These are phyloP conservation scores for Pteronura brasiliensis DNA, from an alignment of 2,113 vertebrate species.

Conservation along the genomic window DNA sequence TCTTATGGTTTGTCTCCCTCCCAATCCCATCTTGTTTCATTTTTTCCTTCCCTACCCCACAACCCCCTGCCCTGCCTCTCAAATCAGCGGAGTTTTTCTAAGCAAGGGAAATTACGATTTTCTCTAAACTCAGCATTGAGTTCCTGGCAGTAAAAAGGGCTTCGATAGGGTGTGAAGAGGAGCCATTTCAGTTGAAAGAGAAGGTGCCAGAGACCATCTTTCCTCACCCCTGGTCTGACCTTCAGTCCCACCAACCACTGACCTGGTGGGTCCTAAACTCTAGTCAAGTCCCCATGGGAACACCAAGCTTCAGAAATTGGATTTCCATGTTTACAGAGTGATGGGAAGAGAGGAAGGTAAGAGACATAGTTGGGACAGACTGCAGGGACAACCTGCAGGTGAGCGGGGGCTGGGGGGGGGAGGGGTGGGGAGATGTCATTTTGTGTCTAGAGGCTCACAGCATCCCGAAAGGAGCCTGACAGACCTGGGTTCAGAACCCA, in stretches of 20 bases:
- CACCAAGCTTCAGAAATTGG: not conserved
- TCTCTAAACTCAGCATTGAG: not conserved
- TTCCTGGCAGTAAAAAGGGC: not conserved
- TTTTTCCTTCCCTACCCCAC: too few relatives aligned
- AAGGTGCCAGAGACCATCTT: too few relatives aligned
- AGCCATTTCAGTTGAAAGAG: not conserved
- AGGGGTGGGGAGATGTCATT: not conserved
- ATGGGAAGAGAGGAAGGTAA: not conserved
- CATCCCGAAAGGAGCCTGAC: not conserved
- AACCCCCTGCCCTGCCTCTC: too few relatives aligned
- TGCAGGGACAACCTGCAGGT: not conserved
- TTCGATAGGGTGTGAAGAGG: not conserved
- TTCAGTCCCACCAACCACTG: not conserved
- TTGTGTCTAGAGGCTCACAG: not conserved
- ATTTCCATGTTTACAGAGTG: not conserved
- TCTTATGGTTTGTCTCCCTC: too few relatives aligned
- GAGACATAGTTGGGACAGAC: not conserved
- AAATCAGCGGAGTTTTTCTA: not conserved
- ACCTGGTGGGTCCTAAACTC: not conserved
- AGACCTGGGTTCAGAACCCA: not conserved
- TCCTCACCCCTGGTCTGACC: not conserved
- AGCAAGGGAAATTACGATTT: not conserved
- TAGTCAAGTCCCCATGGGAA: not conserved
- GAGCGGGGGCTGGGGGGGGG: not conserved
- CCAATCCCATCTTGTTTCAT: too few relatives aligned